These are phyloP conservation scores for Passer domesticus DNA, from an alignment of 2,113 vertebrate genomes.

Conservation along the genomic window DNA sequence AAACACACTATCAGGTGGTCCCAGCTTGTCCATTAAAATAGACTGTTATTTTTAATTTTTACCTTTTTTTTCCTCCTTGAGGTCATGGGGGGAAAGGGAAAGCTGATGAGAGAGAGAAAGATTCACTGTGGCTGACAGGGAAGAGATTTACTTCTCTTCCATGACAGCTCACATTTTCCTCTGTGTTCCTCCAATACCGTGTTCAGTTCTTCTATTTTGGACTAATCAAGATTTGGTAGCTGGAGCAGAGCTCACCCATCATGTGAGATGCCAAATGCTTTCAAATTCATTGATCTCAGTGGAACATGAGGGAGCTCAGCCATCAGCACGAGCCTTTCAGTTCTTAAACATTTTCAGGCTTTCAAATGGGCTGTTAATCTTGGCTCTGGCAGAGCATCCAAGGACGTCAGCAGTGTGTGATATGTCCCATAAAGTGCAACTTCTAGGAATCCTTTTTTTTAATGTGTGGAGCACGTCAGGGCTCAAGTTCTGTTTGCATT, in stretches of 20 bases:
- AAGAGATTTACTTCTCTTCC: slow-evolving; percentile 22
- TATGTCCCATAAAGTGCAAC: slow-evolving; percentile 27
- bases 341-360: slow-evolving; percentile 24
- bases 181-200: not conserved
- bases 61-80: not conserved
- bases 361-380: slow-evolving; percentile 43
- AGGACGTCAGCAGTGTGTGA: slow-evolving; percentile 16
- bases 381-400: slow-evolving; percentile 27
- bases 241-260: slow-evolving; percentile 21
- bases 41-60: not conserved
- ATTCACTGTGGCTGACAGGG: not conserved
- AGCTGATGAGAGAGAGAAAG: not conserved
- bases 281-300: slow-evolving; percentile 60
- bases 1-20: not conserved
- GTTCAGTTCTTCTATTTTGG: slow-evolving; percentile 20
- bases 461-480: not conserved
- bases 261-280: slow-evolving; percentile 26
- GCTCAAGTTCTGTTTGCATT: slow-evolving; percentile 9
- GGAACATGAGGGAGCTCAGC: slow-evolving; percentile 32
- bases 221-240: slow-evolving; percentile 57
- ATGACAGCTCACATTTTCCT: slow-evolving; percentile 37
- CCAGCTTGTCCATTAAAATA: not conserved
- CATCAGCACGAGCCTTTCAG: not conserved
- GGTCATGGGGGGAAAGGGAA: not conserved
- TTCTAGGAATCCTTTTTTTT: slow-evolving; percentile 48